Evolutionary conservation across 2,888 invertebrate genomes (phyloP).

Genomic region (Torymus texanus): DNA sequence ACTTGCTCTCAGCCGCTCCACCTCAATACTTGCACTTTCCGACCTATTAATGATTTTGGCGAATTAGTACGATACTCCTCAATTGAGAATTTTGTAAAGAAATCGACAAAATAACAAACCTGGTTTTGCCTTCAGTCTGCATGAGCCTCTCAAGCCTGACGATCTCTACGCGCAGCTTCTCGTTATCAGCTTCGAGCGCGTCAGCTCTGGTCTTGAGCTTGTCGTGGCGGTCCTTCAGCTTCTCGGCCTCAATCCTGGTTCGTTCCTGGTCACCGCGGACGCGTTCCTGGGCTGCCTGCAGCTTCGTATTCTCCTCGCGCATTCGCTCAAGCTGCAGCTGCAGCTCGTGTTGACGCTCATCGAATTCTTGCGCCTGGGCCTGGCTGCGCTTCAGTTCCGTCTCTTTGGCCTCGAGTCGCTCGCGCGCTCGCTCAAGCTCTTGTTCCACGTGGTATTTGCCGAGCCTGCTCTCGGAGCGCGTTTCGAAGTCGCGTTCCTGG

Average conservation of each 20-base stretch:
- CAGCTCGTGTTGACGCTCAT: constrained; percentile 84
- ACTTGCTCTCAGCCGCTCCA: constrained; percentile 89
- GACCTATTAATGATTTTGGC: constrained; percentile 63
- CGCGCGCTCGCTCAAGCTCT: constrained; percentile 83
- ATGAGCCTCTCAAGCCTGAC: constrained; percentile 81
- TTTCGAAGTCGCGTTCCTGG: constrained; percentile 83
- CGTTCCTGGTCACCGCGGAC: constrained; percentile 88
- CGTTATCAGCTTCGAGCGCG: constrained; percentile 84
- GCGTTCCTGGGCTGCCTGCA: constrained; percentile 85
- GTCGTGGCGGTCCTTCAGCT: constrained; percentile 90
- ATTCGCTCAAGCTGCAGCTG: constrained; percentile 88
- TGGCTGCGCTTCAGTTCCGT: constrained; percentile 83
- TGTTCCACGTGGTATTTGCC: constrained; percentile 85
- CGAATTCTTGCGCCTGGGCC: constrained; percentile 82
- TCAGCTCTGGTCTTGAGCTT: constrained; percentile 86
- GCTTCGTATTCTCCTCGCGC: constrained; percentile 86
- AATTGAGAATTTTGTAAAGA: too few relatives aligned
- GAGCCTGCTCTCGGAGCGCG: constrained; percentile 85
- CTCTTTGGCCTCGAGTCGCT: constrained; percentile 85
- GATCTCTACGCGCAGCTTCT: constrained; percentile 84
- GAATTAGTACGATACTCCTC: too few relatives aligned
- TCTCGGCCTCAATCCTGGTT: constrained; percentile 91
- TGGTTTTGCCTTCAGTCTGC: constrained; percentile 76
- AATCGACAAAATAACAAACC: constrained; percentile 63
- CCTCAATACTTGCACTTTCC: constrained; percentile 80